Conservation (phyloP, 2,797 vertebrate species). For the Lates japonicus region DNA sequence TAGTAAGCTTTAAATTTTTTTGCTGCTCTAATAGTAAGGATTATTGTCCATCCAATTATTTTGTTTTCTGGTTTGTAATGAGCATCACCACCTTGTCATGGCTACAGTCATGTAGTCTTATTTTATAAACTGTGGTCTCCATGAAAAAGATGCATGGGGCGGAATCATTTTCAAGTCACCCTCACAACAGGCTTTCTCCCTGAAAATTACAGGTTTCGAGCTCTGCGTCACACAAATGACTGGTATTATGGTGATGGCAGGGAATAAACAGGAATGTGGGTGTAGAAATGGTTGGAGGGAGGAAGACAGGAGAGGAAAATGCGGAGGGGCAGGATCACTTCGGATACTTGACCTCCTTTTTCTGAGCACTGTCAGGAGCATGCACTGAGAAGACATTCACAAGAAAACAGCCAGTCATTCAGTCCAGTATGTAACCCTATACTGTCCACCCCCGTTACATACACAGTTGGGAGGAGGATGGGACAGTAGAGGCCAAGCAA, state of each 20-base stretch:
- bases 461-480: neutral
- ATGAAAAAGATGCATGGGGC: slow-evolving; percentile 31
- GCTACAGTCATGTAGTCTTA: neutral
- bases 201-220: slow-evolving; percentile 72
- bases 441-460: neutral
- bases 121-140: slow-evolving; percentile 9
- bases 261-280: slow-evolving; percentile 70
- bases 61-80: neutral
- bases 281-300: slow-evolving; percentile 50
- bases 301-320: slow-evolving; percentile 32
- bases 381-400: slow-evolving; percentile 20
- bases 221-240: slow-evolving; percentile 69
- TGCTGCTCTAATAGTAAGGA: neutral
- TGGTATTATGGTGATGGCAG: slow-evolving; percentile 71
- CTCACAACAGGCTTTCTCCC: slow-evolving; percentile 41
- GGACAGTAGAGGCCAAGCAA: slow-evolving; percentile 5
- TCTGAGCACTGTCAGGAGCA: slow-evolving; percentile 39
- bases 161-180: slow-evolving; percentile 48
- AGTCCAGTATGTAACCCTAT: slow-evolving; percentile 8
- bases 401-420: slow-evolving; percentile 37
- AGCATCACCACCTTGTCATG: neutral
- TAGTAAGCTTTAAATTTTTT: neutral
- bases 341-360: slow-evolving; percentile 55
- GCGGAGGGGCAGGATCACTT: slow-evolving; percentile 30
- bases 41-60: neutral